Base-by-base conservation (phyloP, 92 coral and sea anemone genomes). In the Pocillopora meandrina region DNA sequence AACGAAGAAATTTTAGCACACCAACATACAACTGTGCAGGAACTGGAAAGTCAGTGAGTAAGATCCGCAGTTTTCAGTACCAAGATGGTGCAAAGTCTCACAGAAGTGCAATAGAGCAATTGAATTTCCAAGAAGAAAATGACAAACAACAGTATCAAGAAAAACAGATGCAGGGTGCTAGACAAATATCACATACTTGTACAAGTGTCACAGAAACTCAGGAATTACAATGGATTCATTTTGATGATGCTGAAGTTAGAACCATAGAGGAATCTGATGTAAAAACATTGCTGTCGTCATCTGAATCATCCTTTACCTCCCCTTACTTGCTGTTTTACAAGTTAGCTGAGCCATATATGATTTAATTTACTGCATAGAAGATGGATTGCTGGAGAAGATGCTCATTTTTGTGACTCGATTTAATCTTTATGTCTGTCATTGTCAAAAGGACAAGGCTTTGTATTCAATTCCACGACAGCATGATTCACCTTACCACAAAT, bases 241-340 rank as follows among this genome's bases (percentile, higher is more conserved):
- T 97, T 91, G 99, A 97, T 82, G 99, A 97, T 61, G 94, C 98
- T 17, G 88, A 90, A 33, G 99, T 97, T 20, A 81, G 82, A 47
- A 83, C 83, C 35, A 73, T 97, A 57, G 76, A 90, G 23, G 93
- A 93, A 49, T 81, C 89, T 19, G 98, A 97, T 35, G 92, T 97
- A 63, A 71, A 86, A 65, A 79, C 91, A 65, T 52, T 97, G 56
- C 82, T 97, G 74, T 95, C 97, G 9, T 94, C 97, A 20, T 85
- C 98, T 35, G 92, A 93, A 56, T 94, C 99, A 56, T 90, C 98
- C n/a, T 97, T 92, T 86, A 87, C 94, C 42, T 95, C 98, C 9
- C 99, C 99, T 7, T 97, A 97, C 86, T 74, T 97, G 65, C 86
- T 97, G 35, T 97, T 97, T 90, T 97, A 97, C 83, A 84, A 77